These are phyloP conservation scores for Conchocele bisecta DNA, from an alignment of 2,888 invertebrate genomes.

Conservation along the genomic window DNA sequence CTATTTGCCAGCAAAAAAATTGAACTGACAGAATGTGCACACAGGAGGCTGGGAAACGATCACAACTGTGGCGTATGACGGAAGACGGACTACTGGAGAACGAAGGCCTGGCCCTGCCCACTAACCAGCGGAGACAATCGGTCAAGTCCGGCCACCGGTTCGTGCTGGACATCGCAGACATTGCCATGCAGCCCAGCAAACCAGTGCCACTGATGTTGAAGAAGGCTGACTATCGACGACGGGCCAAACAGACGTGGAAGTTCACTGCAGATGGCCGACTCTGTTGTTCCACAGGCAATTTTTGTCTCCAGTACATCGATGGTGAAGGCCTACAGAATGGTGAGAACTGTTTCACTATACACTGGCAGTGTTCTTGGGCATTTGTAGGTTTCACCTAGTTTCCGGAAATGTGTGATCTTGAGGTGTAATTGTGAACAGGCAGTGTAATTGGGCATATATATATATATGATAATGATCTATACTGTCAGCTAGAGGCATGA, in stretches of 20 bases:
- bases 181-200: conserved; percentile 92
- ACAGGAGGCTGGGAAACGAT: conserved; percentile 81
- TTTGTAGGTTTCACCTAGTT: no score
- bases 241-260: conserved; percentile 96
- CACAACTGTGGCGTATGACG: conserved; percentile 97
- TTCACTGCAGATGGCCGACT: conserved; percentile 91
- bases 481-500: no score
- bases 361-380: no score
- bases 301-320: conserved; percentile 92
- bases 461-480: no score
- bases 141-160: conserved; percentile 63
- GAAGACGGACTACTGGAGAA: conserved; percentile 94
- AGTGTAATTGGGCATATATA: no score
- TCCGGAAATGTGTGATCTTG: no score
- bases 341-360: no score
- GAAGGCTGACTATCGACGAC: conserved; percentile 91
- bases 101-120: conserved; percentile 89
- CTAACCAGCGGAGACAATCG: conserved; percentile 80
- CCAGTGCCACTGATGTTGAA: conserved; percentile 91
- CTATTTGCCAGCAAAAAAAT: no score
- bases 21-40: no score
- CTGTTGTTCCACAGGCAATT: conserved; percentile 90
- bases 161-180: conserved; percentile 94
- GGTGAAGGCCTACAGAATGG: conserved; percentile 81
- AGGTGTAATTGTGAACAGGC: no score